Evolutionary conservation across 2,797 vertebrate genomes (phyloP), one percentile per base, ranked within the genome.

Genomic region (Helarctos malayanus): DNA sequence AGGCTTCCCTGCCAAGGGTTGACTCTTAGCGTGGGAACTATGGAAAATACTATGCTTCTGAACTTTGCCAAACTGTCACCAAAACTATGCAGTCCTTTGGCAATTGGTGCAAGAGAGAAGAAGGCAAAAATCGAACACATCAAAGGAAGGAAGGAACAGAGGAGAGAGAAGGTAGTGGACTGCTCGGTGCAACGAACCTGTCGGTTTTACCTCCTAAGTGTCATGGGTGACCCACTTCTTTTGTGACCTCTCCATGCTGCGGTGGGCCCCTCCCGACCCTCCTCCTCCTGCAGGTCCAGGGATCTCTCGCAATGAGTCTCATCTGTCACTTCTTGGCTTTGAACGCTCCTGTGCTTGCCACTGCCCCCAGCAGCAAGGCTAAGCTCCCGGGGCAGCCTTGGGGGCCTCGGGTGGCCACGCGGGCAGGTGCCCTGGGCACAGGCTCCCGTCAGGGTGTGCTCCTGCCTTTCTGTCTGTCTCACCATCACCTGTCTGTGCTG

Each of bases 301-400:
- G 27, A 56, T 45, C 69, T 78, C 16, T 18, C 41, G 29, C 47
- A 59, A 49, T 32, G n/a, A 63, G 61, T 63, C 13, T 10, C 8
- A 16, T 61, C 78, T 4, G 7, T 52, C 19, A 9, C 9, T n/a
- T 32, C 71, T 82, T 41, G 27, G 88, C 38, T 38, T n/a, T 27
- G 29, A 41, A 38, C 8, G 23, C 69, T 78, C 73, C 5, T 0
- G 6, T 0, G 25, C 0, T 25, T 14, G 29, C 69, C 14, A 2
- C 9, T n/a, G 81, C 27, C 35, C 35, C n/a, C 1, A 1, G 78
- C 18, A 21, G 21, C 3, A 5, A 19, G 16, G 71, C 29, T 16
- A 35, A 52, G 59, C 69, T 47, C 49, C 69, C 0, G 3, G 54
- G 1, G 29, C 45, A 27, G 85, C 14, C 56, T 21, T 1, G 9